phyloP scores from a whole-genome alignment of 2,113 vertebrate genomes.

The Sardina pilchardus region DNA sequence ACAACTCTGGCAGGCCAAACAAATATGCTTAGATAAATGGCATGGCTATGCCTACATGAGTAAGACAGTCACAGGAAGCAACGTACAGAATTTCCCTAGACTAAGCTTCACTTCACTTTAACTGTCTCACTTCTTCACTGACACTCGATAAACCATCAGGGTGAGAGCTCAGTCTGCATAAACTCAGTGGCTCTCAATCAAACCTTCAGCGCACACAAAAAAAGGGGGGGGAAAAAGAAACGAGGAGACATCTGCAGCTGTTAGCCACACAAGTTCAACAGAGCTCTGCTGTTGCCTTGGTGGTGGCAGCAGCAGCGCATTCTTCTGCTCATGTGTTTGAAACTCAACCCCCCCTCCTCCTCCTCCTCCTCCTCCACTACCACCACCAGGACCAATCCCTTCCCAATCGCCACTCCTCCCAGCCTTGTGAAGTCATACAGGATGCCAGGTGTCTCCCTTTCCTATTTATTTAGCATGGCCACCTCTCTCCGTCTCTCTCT shows the following conservation, averaged over 20 bases:
- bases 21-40: background rate
- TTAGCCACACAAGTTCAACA: conserved; percentile 28
- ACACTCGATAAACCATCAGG: background rate
- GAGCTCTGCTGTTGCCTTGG: conserved; percentile 28
- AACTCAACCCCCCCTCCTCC: background rate
- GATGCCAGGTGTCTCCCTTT: conserved; percentile 46
- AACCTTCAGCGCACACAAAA: conserved; percentile 5
- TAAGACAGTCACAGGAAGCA: background rate
- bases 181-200: background rate
- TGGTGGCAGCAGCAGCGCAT: conserved; percentile 12
- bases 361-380: background rate
- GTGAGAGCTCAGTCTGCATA: background rate
- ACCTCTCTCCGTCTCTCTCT: conserved; percentile 18
- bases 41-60: background rate
- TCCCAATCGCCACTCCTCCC: background rate
- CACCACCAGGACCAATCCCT: background rate
- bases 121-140: background rate
- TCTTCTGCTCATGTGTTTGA: conserved; percentile 29
- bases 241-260: conserved; percentile 25
- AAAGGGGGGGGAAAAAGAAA: background rate
- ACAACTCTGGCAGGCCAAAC: background rate
- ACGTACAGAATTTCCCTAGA: background rate
- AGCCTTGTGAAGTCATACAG: conserved; percentile 44
- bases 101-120: background rate
- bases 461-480: conserved; percentile 32